A percentile compares a stretch with the other conserved stretches of the same genome.
Conservation (phyloP, 2,113 vertebrate genomes). For the Pimephales promelas region DNA sequence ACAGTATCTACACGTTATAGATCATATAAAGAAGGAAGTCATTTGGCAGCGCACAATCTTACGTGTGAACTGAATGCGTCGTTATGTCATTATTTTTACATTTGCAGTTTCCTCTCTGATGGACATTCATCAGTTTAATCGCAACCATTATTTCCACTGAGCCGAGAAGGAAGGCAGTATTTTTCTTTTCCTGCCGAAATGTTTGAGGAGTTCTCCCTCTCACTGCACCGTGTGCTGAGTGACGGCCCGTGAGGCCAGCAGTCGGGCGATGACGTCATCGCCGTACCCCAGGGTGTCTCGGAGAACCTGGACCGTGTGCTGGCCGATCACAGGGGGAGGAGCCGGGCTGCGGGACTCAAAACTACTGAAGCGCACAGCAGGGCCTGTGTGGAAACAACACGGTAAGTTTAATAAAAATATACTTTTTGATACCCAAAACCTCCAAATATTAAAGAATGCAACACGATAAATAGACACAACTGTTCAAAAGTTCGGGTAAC, state of each 20-base stretch:
- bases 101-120: conserved; percentile 41
- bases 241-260: conserved; percentile 77
- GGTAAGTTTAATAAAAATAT: no score
- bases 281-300: conserved; percentile 79
- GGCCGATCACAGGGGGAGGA: conserved; percentile 87
- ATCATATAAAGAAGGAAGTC: conserved; percentile 44
- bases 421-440: neutral
- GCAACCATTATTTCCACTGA: conserved; percentile 33
- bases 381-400: conserved; percentile 76
- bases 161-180: conserved; percentile 21
- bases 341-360: conserved; percentile 75
- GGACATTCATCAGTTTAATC: conserved; percentile 44
- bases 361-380: conserved; percentile 87
- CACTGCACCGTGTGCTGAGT: conserved; percentile 78
- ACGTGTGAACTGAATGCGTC: conserved; percentile 22
- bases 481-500: no score
- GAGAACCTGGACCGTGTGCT: conserved; percentile 87
- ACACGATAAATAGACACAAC: neutral
- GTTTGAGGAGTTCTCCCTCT: conserved; percentile 51
- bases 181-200: neutral
- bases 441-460: neutral
- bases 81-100: conserved; percentile 52
- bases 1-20: conserved; percentile 8
- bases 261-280: conserved; percentile 74
- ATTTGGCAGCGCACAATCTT: conserved; percentile 1